These are phyloP conservation scores for Alexandromys fortis DNA, from an alignment of 2,113 vertebrate genomes.

Conservation along the genomic window DNA sequence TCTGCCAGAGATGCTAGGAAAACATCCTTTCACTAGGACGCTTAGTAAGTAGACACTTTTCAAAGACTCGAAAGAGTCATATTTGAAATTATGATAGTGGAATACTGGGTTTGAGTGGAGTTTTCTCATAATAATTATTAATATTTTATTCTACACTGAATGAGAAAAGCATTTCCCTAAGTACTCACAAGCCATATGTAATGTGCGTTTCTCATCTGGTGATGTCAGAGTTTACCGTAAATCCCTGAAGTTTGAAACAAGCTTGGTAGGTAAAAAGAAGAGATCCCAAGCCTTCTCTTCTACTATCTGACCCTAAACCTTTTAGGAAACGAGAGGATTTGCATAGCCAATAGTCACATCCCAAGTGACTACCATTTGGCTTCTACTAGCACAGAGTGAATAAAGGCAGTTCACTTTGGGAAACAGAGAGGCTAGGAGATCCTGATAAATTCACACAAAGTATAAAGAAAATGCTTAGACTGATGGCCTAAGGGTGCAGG, in stretches of 20 bases:
- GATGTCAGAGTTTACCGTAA: not conserved
- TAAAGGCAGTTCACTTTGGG: constrained; percentile 65
- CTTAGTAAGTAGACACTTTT: not conserved
- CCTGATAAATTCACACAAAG: constrained; percentile 79
- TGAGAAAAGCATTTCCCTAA: not conserved
- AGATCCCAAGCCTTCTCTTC: constrained; percentile 54
- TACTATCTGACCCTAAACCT: constrained; percentile 64
- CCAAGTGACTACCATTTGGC: constrained; percentile 59
- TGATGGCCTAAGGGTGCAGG: constrained; percentile 31
- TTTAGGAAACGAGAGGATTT: constrained; percentile 76
- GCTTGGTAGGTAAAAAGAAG: constrained; percentile 57
- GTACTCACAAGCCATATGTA: not conserved
- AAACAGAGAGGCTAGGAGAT: constrained; percentile 70
- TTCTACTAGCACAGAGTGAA: constrained; percentile 50
- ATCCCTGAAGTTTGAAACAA: not conserved
- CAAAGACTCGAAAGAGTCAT: not conserved
- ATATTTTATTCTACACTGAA: constrained; percentile 19
- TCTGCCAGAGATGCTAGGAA: not conserved
- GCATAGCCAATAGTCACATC: constrained; percentile 41
- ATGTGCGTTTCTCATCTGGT: not conserved
- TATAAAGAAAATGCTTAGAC: constrained; percentile 75
- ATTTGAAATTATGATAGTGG: constrained; percentile 30
- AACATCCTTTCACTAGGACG: not conserved
- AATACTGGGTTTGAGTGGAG: not conserved
- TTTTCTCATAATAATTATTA: not conserved